Conservation (phyloP, 2,113 vertebrate genomes). For the Mesocricetus auratus region DNA sequence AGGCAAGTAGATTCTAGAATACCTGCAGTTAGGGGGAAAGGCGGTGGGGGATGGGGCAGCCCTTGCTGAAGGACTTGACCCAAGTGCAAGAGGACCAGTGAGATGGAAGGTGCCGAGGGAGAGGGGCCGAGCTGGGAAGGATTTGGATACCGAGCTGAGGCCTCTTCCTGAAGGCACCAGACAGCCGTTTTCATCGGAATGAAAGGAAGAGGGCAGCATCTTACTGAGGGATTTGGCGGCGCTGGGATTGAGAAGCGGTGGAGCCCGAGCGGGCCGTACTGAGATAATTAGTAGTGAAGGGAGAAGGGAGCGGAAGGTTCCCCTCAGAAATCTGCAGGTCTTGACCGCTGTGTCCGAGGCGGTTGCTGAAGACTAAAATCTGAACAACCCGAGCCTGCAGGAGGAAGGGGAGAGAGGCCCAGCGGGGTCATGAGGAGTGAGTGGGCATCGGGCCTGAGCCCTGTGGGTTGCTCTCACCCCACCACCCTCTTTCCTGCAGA, state of each 20-base stretch:
- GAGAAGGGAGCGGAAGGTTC: background rate
- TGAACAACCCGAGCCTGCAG: background rate
- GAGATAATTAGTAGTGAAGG: background rate
- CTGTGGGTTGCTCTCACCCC: background rate
- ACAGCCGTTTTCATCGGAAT: background rate
- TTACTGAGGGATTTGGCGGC: background rate
- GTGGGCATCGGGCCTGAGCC: background rate
- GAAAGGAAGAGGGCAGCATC: background rate
- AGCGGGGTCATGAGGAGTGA: background rate
- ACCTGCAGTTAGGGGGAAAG: background rate
- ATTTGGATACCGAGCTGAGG: background rate
- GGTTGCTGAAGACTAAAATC: background rate
- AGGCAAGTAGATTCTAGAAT: too few relatives aligned
- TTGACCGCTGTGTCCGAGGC: background rate
- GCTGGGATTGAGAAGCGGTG: background rate
- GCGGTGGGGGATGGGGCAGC: background rate
- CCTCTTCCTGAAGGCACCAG: background rate
- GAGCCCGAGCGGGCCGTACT: background rate
- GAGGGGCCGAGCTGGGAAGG: background rate
- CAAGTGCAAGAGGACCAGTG: background rate
- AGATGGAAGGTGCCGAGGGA: background rate
- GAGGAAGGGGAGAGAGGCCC: background rate
- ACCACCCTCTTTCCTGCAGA: slow-evolving; percentile 80
- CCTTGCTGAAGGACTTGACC: background rate
- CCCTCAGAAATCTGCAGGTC: background rate